Evolutionary conservation across 2,113 vertebrate species (phyloP).

Genomic region (Scomber japonicus): DNA sequence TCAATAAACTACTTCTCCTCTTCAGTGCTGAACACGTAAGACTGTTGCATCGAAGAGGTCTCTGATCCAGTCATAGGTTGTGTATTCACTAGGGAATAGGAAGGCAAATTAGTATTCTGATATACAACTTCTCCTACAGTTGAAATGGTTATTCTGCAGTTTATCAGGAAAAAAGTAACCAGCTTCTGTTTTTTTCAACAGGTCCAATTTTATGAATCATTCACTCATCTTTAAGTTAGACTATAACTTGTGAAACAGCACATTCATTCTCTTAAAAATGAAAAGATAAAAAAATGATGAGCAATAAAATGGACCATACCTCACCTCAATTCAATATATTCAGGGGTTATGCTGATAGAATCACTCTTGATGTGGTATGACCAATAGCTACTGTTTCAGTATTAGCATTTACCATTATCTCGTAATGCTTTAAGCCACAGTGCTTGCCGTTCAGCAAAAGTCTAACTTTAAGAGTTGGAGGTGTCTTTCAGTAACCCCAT

Average conservation of each 20-base stretch:
- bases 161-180: conserved; percentile 2
- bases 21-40: conserved; percentile 33
- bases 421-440: background rate
- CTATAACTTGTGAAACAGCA: too few relatives aligned
- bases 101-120: conserved; percentile 22
- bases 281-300: background rate
- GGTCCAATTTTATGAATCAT: conserved; percentile 3
- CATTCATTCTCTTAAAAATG: too few relatives aligned
- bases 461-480: background rate
- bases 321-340: too few relatives aligned
- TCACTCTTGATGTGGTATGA: background rate
- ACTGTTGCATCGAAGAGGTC: conserved; percentile 44
- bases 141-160: conserved; percentile 17
- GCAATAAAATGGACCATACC: background rate
- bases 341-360: too few relatives aligned
- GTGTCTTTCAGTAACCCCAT: background rate
- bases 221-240: background rate
- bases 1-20: conserved; percentile 48
- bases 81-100: conserved; percentile 30
- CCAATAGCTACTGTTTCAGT: background rate
- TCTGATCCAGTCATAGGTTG: conserved; percentile 57
- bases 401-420: background rate
- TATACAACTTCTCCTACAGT: conserved; percentile 9
- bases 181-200: conserved; percentile 10
- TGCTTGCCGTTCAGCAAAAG: background rate